Percentiles rank a stretch among this genome's conserved stretches.
Evolutionary conservation across 1,140 invertebrate species (phyloP).

Genomic region (Drosophila melanica): DNA sequence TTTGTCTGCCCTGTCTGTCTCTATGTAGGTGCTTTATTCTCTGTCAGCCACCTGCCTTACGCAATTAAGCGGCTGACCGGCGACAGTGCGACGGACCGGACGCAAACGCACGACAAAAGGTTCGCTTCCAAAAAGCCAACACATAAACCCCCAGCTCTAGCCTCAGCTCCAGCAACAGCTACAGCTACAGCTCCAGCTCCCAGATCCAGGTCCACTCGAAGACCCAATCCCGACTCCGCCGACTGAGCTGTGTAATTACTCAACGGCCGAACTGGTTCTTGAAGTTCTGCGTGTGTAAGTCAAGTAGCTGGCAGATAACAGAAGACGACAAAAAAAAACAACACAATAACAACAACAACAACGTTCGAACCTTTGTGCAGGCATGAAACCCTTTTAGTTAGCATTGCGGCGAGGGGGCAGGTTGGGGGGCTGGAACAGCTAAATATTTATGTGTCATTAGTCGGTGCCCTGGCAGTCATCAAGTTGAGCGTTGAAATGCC

Average conservation of each 20-base stretch:
- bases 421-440: slow-evolving; percentile 35
- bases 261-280: slow-evolving; percentile 76
- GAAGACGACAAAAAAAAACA: slow-evolving; percentile 20
- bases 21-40: slow-evolving; percentile 72
- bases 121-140: slow-evolving; percentile 46
- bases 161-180: slow-evolving; percentile 1
- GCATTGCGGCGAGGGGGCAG: slow-evolving; percentile 16
- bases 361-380: slow-evolving; percentile 61
- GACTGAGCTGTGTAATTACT: slow-evolving; percentile 67
- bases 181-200: slow-evolving; percentile 6
- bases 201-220: slow-evolving; percentile 1
- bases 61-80: slow-evolving; percentile 70
- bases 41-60: slow-evolving; percentile 76
- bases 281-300: slow-evolving; percentile 71
- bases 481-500: slow-evolving; percentile 70
- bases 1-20: slow-evolving; percentile 39
- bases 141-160: slow-evolving; percentile 6
- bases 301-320: slow-evolving; percentile 79
- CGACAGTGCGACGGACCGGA: slow-evolving; percentile 44
- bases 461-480: slow-evolving; percentile 58
- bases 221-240: slow-evolving; percentile 19
- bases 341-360: slow-evolving; percentile 22
- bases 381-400: slow-evolving; percentile 71
- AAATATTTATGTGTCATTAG: slow-evolving; percentile 81
- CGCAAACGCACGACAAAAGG: slow-evolving; percentile 63